phyloP scores from a whole-genome alignment of 2,797 vertebrate genomes.

The Microctenopoma steveboyesi region DNA sequence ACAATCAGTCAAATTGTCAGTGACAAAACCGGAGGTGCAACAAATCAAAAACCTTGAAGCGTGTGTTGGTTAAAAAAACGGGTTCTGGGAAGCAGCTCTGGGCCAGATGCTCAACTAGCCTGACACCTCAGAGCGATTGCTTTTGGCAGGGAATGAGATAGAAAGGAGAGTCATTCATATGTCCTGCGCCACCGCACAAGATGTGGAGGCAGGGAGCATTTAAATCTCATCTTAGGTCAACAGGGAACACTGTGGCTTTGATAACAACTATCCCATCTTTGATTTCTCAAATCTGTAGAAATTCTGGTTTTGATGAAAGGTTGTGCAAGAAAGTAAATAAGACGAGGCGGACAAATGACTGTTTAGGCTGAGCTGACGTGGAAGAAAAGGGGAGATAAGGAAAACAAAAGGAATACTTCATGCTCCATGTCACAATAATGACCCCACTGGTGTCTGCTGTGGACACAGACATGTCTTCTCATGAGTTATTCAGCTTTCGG shows the following conservation, averaged over 20 bases:
- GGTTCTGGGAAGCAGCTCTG: slow-evolving; percentile 31
- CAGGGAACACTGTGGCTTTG: slow-evolving; percentile 63
- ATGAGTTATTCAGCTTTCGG: slow-evolving; percentile 70
- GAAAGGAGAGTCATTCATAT: slow-evolving; percentile 62
- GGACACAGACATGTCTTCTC: slow-evolving; percentile 38
- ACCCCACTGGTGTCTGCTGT: slow-evolving; percentile 32
- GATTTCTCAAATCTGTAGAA: slow-evolving; percentile 53
- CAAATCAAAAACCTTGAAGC: slow-evolving; percentile 22
- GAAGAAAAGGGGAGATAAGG: slow-evolving; percentile 27
- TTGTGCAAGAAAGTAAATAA: slow-evolving; percentile 32
- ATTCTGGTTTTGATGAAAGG: slow-evolving; percentile 47
- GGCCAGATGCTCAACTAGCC: slow-evolving; percentile 49
- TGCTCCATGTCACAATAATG: slow-evolving; percentile 22
- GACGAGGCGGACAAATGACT: slow-evolving; percentile 17
- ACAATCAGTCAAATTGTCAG: slow-evolving; percentile 1
- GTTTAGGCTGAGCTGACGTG: slow-evolving; percentile 26
- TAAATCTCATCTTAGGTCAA: slow-evolving; percentile 70
- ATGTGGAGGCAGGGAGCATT: slow-evolving; percentile 63
- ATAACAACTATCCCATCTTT: slow-evolving; percentile 66
- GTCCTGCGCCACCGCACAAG: slow-evolving; percentile 56
- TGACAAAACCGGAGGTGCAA: slow-evolving; percentile 3
- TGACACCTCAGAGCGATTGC: slow-evolving; percentile 63
- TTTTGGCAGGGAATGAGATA: slow-evolving; percentile 74
- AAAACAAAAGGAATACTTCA: slow-evolving; percentile 33
- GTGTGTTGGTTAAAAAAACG: slow-evolving; percentile 12